Conservation (phyloP, 1,140 invertebrate species). For the Vollenhovia emeryi region DNA sequence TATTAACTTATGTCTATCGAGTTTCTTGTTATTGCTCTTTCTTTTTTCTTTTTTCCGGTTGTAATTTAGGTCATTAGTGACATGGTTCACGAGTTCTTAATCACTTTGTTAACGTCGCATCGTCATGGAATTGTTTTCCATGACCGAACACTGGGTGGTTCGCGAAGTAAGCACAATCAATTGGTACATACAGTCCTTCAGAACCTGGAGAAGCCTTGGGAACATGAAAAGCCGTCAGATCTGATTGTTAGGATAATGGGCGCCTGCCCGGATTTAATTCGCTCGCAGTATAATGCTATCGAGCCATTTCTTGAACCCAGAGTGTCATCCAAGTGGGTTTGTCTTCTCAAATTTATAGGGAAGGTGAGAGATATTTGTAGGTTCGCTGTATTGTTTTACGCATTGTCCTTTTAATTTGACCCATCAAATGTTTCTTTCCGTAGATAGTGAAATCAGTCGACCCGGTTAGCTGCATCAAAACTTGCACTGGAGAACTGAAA, state of each 20-base stretch:
- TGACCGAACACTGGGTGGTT: slow-evolving; percentile 87
- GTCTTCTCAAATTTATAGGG: slow-evolving; percentile 85
- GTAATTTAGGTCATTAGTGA: slow-evolving; percentile 83
- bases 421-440: slow-evolving; percentile 40
- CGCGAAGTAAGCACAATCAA: slow-evolving; percentile 87
- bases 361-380: slow-evolving; percentile 78
- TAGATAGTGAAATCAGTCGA: slow-evolving; percentile 77
- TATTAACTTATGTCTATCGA: background rate
- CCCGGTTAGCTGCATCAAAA: slow-evolving; percentile 68
- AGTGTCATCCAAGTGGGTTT: slow-evolving; percentile 87
- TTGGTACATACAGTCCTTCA: slow-evolving; percentile 88
- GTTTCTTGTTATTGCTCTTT: slow-evolving; percentile 45
- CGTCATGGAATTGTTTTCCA: slow-evolving; percentile 89
- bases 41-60: slow-evolving; percentile 39
- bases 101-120: slow-evolving; percentile 89
- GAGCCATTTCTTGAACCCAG: slow-evolving; percentile 87
- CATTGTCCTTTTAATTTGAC: background rate
- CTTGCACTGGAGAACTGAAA: slow-evolving; percentile 68
- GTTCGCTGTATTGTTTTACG: background rate
- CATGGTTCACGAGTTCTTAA: slow-evolving; percentile 88
- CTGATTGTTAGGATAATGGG: slow-evolving; percentile 88
- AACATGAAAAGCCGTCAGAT: slow-evolving; percentile 87
- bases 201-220: slow-evolving; percentile 88
- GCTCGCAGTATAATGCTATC: slow-evolving; percentile 87
- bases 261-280: slow-evolving; percentile 90